These are phyloP conservation scores for Blera fallax DNA, from an alignment of 2,888 invertebrate species.

Conservation along the genomic window DNA sequence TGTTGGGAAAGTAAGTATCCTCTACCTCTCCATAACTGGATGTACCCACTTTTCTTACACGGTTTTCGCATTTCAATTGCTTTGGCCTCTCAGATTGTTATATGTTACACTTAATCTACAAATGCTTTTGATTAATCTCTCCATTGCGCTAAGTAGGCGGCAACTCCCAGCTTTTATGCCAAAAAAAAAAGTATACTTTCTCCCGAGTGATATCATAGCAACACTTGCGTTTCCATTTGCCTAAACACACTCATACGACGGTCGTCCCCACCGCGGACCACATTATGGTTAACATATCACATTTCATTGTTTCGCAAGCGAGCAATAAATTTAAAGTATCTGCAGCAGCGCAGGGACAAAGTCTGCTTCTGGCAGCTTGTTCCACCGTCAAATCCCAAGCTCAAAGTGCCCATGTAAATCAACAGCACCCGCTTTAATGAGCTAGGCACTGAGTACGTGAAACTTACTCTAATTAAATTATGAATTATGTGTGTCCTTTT, in stretches of 20 bases:
- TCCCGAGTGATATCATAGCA: slow-evolving; percentile 62
- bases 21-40: background rate
- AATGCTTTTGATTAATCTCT: slow-evolving; percentile 70
- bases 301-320: slow-evolving; percentile 71
- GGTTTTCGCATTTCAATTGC: slow-evolving; percentile 39
- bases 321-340: slow-evolving; percentile 70
- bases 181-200: slow-evolving; percentile 4
- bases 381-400: slow-evolving; percentile 23
- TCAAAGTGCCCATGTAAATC: slow-evolving; percentile 45
- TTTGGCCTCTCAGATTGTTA: slow-evolving; percentile 28
- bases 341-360: slow-evolving; percentile 55
- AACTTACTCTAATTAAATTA: slow-evolving; percentile 73
- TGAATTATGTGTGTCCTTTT: slow-evolving; percentile 73
- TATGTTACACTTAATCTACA: slow-evolving; percentile 64
- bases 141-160: slow-evolving; percentile 54
- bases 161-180: slow-evolving; percentile 54
- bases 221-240: slow-evolving; percentile 55
- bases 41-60: background rate
- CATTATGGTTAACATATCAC: slow-evolving; percentile 62
- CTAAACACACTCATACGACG: slow-evolving; percentile 30
- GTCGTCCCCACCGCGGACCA: background rate
- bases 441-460: slow-evolving; percentile 51
- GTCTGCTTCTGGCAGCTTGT: background rate
- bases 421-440: slow-evolving; percentile 64
- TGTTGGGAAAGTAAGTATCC: background rate